Base-by-base conservation (phyloP, 2,797 vertebrate species). In the Hypotaenidia philippensis region DNA sequence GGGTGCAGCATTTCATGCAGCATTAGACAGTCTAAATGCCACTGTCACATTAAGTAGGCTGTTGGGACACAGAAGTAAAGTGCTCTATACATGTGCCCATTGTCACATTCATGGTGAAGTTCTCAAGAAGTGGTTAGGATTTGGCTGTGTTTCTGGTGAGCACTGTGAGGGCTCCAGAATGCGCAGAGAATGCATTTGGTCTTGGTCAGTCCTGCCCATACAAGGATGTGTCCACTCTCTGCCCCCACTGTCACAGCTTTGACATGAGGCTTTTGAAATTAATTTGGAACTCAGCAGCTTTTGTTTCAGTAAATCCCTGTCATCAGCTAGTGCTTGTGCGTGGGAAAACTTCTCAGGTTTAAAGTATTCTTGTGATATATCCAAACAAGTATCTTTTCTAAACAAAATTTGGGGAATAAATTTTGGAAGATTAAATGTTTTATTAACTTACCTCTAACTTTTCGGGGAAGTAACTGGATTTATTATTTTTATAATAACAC, bases 401-500 rank as follows among this genome's bases (percentile, higher is more conserved):
- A 85, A 71, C 4, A 64, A 71, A 59, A 61, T 60, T 44, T 56
- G 11, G 26, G 44, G 29, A 57, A 61, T 18, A 80, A 11, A 52
- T 74, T 52, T 82, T 96, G 45, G 34, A 70, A 90, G 50, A 83
- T 83, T 74, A 79, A 93, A 11, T 13, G 27, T 85, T 93, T 89
- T 50, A 49, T 68, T 76, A 56, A 38, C 4, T 79, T 47, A 26
- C 9, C 3, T 40, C 10, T 5, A 26, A 3, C 70, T 94, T 80
- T 94, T 83, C 47, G 40, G 31, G 31, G 68, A 88, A 68, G 45
- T 49, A 61, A 57, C 29, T 83, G 50, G 20, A 38, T 90, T 74
- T 89, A 31, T 69, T 72, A 31, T 5, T 55, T 10, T 78, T 91
- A 7, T 63, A 59, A 65, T 44, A 92, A 64, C 29, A 81, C 59